A percentile compares a stretch with the other conserved stretches of the same genome.
These are phyloP conservation scores for Heterochromis multidens DNA, from an alignment of 2,113 vertebrate genomes.

Conservation along the genomic window DNA sequence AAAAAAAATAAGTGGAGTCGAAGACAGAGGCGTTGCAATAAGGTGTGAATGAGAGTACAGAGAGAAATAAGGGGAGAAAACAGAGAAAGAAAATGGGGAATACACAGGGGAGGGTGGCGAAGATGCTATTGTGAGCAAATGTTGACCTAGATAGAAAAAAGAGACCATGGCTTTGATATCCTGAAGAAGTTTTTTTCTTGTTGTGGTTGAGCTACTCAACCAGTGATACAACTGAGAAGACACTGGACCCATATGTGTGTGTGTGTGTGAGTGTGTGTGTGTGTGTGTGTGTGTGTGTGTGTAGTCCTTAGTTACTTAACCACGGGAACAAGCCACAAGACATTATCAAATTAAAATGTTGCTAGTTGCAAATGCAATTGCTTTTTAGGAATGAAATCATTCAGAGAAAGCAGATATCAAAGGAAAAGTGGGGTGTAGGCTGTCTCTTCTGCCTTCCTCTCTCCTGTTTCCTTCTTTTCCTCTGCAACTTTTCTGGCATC, in stretches of 20 bases:
- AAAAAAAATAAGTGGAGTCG: not conserved
- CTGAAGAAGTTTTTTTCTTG: conserved; percentile 36
- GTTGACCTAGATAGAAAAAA: conserved; percentile 71
- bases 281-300: not conserved
- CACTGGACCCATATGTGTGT: not conserved
- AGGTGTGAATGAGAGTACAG: conserved; percentile 11
- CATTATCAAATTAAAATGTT: not conserved
- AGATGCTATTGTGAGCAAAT: conserved; percentile 48
- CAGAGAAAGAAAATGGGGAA: conserved; percentile 1
- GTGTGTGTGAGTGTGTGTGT: no score
- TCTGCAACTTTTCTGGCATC: conserved; percentile 30
- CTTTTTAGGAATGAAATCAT: not conserved
- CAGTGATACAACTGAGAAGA: not conserved
- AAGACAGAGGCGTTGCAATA: not conserved
- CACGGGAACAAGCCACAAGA: not conserved
- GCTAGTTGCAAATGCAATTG: not conserved
- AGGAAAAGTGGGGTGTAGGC: not conserved
- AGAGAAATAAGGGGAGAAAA: not conserved
- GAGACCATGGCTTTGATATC: conserved; percentile 58
- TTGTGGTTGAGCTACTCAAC: conserved; percentile 39
- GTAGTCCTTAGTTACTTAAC: not conserved
- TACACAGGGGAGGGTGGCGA: conserved; percentile 20
- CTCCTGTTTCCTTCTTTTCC: not conserved
- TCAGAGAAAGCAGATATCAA: conserved; percentile 13
- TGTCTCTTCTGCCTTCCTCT: not conserved